Evolutionary conservation across 2,888 invertebrate genomes (phyloP).

Genomic region (Leptura quadrifasciata): DNA sequence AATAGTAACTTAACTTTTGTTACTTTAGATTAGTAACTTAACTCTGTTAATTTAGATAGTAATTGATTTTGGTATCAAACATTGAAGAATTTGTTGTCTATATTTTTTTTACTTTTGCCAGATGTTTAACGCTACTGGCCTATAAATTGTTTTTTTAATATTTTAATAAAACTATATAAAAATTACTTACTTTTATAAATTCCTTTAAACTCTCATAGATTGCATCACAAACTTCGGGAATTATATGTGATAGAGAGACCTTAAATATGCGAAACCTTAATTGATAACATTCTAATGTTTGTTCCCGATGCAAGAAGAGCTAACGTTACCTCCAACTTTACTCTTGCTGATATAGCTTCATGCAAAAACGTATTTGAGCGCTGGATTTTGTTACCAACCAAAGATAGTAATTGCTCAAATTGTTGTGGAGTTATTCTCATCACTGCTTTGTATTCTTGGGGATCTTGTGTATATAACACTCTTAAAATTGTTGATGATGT

Average conservation of each 20-base stretch:
- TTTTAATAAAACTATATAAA: too few species aligned
- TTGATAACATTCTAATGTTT: neutral
- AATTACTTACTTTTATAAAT: too few species aligned
- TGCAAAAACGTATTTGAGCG: neutral
- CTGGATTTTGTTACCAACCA: neutral
- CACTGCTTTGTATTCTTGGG: constrained; percentile 16
- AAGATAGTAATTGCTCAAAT: constrained; percentile 9
- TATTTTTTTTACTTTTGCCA: neutral
- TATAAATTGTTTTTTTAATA: too few species aligned
- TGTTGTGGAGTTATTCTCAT: constrained; percentile 23
- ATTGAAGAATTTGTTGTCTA: neutral
- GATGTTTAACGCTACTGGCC: too few species aligned
- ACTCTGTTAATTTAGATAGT: neutral
- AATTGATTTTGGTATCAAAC: neutral
- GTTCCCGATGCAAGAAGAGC: neutral
- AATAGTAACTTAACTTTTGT: neutral
- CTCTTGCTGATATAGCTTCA: neutral
- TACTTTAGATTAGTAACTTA: neutral
- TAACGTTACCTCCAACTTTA: neutral
- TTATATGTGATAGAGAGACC: too few species aligned
- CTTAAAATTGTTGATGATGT: constrained; percentile 25
- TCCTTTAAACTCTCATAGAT: too few species aligned
- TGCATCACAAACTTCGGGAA: too few species aligned
- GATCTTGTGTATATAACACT: constrained; percentile 22
- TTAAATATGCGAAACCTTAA: neutral